Evolutionary conservation across 2,113 vertebrate species (phyloP).

Genomic region (Neodon shergylaensis): DNA sequence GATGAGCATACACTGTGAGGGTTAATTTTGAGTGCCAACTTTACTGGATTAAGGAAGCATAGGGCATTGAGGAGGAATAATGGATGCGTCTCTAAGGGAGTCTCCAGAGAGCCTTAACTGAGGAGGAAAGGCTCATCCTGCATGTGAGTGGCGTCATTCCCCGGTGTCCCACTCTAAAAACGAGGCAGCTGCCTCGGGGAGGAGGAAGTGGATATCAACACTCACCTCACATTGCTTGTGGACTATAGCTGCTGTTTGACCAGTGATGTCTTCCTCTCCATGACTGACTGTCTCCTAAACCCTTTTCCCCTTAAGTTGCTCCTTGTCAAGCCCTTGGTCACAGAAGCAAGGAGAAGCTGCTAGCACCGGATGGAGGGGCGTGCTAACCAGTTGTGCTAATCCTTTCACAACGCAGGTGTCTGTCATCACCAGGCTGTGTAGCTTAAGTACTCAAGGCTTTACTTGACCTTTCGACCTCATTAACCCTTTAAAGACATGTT

Average conservation of each 20-base stretch:
- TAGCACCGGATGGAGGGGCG: background rate
- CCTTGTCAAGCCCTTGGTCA: background rate
- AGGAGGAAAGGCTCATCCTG: background rate
- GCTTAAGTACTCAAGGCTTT: background rate
- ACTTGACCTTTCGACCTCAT: background rate
- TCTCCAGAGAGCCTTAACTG: background rate
- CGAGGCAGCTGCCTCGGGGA: background rate
- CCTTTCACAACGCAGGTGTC: background rate
- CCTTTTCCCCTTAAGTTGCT: background rate
- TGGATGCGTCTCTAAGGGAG: background rate
- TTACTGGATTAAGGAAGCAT: background rate
- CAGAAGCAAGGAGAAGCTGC: background rate
- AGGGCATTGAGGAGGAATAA: background rate
- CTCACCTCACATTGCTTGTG: background rate
- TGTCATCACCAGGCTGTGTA: rapidly evolving
- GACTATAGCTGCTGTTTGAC: background rate
- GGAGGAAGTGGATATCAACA: background rate
- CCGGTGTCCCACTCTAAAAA: background rate
- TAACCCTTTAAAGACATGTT: background rate
- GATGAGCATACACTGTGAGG: too few species aligned
- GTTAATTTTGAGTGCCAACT: background rate
- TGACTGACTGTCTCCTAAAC: background rate
- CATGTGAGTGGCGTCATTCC: too few species aligned
- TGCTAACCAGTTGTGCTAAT: background rate
- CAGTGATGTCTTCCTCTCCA: background rate